Evolutionary conservation across 2,888 invertebrate species (phyloP).

Genomic region (Phalangium opilio): DNA sequence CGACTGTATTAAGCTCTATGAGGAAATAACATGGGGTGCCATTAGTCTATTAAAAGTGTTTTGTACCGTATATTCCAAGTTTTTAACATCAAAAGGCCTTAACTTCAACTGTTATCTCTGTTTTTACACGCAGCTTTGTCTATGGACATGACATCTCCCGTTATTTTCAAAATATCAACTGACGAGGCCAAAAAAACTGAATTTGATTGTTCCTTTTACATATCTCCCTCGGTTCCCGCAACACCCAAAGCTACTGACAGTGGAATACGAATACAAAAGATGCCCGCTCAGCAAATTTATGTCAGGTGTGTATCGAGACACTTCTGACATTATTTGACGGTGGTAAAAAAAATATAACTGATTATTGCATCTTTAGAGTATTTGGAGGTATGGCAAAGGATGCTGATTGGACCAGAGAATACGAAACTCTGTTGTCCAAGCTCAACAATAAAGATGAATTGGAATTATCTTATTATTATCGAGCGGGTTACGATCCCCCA

Average conservation of each 20-base stretch:
- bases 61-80: too few relatives aligned
- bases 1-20: too few relatives aligned
- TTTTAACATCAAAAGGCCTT: too few relatives aligned
- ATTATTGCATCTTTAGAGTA: slow-evolving; percentile 13
- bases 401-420: slow-evolving; percentile 18
- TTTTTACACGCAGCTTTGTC: slow-evolving; percentile 15
- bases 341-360: neutral
- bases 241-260: slow-evolving; percentile 19
- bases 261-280: slow-evolving; percentile 19
- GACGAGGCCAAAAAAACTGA: slow-evolving; percentile 18
- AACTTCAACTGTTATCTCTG: too few relatives aligned
- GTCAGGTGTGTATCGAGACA: slow-evolving; percentile 17
- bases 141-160: slow-evolving; percentile 24
- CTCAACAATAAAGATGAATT: slow-evolving; percentile 14
- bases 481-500: slow-evolving; percentile 30
- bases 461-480: slow-evolving; percentile 23
- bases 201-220: slow-evolving; percentile 20
- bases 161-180: slow-evolving; percentile 19
- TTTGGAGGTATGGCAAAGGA: slow-evolving; percentile 23
- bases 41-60: too few relatives aligned
- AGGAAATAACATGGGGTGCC: too few relatives aligned
- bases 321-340: neutral
- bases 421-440: slow-evolving; percentile 13
- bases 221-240: slow-evolving; percentile 19
- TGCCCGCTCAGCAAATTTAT: slow-evolving; percentile 19